Percentiles rank a stretch among this genome's conserved stretches.
Conservation (phyloP, 2,797 vertebrate species). For the Tapirus indicus region DNA sequence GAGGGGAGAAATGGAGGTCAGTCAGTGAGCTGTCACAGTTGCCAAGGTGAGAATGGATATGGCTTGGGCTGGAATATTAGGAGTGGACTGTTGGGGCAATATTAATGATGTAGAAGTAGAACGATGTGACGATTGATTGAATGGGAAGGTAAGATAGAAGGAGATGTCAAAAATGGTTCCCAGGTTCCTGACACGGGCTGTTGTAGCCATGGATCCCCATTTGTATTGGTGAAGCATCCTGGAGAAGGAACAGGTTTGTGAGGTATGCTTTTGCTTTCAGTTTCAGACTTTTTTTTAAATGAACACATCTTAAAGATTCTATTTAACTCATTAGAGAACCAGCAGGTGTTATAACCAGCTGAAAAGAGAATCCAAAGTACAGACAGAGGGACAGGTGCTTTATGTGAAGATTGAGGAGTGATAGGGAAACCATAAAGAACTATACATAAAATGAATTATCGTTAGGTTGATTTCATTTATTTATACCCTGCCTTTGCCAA, state of each 20-base stretch:
- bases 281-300: neutral
- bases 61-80: neutral
- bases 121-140: neutral
- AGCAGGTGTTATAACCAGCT: neutral
- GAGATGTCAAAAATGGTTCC: neutral
- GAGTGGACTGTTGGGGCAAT: neutral
- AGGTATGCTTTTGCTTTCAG: constrained; percentile 17
- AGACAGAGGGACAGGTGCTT: neutral
- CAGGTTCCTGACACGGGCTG: neutral
- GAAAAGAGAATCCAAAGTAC: neutral
- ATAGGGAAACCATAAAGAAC: too few species aligned
- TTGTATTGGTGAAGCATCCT: neutral
- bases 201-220: neutral
- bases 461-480: neutral
- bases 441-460: too few species aligned
- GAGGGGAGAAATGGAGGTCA: neutral
- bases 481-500: neutral
- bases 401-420: too few species aligned
- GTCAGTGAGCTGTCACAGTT: neutral
- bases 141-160: neutral
- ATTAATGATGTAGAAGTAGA: neutral
- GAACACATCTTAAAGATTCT: neutral
- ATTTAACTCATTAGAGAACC: neutral
- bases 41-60: constrained; percentile 16
- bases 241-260: neutral